These are phyloP conservation scores for Lasioglossum oenotherae DNA, from an alignment of 2,888 invertebrate genomes.

Conservation along the genomic window DNA sequence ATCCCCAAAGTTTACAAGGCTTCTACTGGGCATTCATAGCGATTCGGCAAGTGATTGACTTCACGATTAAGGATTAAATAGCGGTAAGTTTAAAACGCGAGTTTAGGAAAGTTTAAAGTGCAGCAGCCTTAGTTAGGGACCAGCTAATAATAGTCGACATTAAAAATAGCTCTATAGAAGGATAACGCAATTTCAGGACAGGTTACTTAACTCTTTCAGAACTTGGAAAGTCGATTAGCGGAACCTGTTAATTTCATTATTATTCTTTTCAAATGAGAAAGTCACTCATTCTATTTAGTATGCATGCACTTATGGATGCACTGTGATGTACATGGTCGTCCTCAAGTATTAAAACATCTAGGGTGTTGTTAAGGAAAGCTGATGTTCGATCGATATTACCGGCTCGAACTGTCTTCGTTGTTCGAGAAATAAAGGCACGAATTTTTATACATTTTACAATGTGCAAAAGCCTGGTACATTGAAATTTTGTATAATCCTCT, in stretches of 20 bases:
- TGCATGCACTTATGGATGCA: not conserved
- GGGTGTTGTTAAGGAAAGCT: not conserved
- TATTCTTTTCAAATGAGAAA: not conserved
- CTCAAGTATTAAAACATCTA: not conserved
- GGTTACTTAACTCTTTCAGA: not conserved
- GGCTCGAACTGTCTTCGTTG: not conserved
- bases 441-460: not conserved
- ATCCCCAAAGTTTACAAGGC: not conserved
- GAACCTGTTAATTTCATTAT: not conserved
- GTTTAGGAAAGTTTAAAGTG: not conserved
- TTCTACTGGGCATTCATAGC: not conserved
- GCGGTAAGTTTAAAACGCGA: not conserved
- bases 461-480: not conserved
- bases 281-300: not conserved
- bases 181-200: not conserved
- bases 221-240: not conserved
- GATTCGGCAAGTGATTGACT: not conserved
- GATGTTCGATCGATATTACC: not conserved
- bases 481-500: not conserved
- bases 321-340: not conserved
- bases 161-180: not conserved
- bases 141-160: not conserved
- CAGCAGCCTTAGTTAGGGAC: not conserved
- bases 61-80: not conserved
- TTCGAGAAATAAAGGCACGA: no score